phyloP scores from a whole-genome alignment of 2,888 invertebrate genomes.

The Stenolophus ochropezus region DNA sequence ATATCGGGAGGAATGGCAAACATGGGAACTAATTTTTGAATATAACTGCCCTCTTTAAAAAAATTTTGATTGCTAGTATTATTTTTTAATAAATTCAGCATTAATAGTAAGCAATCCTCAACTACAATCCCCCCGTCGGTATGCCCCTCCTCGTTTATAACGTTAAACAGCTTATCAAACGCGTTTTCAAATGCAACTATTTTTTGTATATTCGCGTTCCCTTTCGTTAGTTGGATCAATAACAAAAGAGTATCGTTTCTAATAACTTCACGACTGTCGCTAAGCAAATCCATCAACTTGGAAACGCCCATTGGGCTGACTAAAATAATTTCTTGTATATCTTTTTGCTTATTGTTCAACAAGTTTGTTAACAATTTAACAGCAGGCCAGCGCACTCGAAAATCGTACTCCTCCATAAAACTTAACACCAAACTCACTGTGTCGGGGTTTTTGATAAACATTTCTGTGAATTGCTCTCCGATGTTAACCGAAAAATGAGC shows the following conservation, averaged over 20 bases:
- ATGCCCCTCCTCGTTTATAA: constrained; percentile 92
- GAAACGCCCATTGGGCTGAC: constrained; percentile 98
- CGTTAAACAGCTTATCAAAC: constrained; percentile 95
- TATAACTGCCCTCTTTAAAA: constrained; percentile 98
- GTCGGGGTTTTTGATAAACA: constrained; percentile 93
- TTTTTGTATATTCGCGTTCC: constrained; percentile 98
- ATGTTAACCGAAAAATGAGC: constrained; percentile 78
- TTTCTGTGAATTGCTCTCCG: constrained; percentile 96
- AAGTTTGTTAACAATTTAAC: constrained; percentile 92
- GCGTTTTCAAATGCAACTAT: constrained; percentile 99
- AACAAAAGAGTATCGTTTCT: constrained; percentile 95
- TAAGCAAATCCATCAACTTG: constrained; percentile 96
- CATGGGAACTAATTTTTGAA: constrained; percentile 92
- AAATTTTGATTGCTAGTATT: constrained; percentile 99
- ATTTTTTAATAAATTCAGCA: constrained; percentile 94
- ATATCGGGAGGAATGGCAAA: constrained; percentile 84
- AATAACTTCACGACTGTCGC: constrained; percentile 95
- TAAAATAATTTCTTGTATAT: constrained; percentile 90
- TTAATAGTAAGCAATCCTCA: constrained; percentile 95
- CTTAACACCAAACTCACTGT: constrained; percentile 88
- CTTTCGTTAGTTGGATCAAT: constrained; percentile 93
- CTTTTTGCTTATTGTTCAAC: constrained; percentile 88
- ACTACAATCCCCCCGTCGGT: constrained; percentile 98
- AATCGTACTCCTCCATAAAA: constrained; percentile 95
- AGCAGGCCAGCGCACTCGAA: constrained; percentile 92